Evolutionary conservation across 2,888 invertebrate species (phyloP), one percentile per base, ranked within the genome.

Genomic region (Thumatha senex): DNA sequence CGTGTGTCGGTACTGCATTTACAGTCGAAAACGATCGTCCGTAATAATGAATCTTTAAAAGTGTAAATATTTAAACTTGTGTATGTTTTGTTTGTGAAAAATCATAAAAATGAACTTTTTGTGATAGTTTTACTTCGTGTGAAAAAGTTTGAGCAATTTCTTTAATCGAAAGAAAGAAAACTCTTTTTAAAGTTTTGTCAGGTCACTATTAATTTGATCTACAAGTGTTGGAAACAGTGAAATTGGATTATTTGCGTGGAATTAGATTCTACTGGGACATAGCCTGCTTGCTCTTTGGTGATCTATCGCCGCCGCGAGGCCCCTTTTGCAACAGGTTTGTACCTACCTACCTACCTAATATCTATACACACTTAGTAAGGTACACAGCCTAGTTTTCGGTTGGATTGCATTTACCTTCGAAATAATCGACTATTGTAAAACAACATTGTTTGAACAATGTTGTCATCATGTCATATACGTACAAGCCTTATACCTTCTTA

Each of bases 191-290:
- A 55, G 58, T 58, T 58, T 54, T 58, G 56, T 61, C 48, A 39
- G 40, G 56, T 64, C 47, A 52, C 57, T 54, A 61, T 61, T 18
- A 55, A 53, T 33, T 51, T 55, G 63, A 51, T 54, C 66, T 63
- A 59, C 53, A 58, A 59, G 70, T 71, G 76, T 63, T 70, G 66
- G 67, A 66, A 74, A 69, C 57, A 67, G 78, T 77, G 77, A 56
- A 63, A 49, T 68, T 52, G 50, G 61, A 55, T 62, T 68, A 63
- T 54, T 73, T 70, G 74, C 76, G 78, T 76, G 72, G 56, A 70
- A 74, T 75, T 76, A 77, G 79, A 77, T 80, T 76, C 72, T 76
- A 70, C 72, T 71, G 80, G 77, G 76, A 75, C 67, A 62, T 56
- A 63, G 70, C 63, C 52, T 52, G 46, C 43, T 54, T 39, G 46